phyloP scores from a whole-genome alignment of 2,888 invertebrate species.

The Cetonia aurata region DNA sequence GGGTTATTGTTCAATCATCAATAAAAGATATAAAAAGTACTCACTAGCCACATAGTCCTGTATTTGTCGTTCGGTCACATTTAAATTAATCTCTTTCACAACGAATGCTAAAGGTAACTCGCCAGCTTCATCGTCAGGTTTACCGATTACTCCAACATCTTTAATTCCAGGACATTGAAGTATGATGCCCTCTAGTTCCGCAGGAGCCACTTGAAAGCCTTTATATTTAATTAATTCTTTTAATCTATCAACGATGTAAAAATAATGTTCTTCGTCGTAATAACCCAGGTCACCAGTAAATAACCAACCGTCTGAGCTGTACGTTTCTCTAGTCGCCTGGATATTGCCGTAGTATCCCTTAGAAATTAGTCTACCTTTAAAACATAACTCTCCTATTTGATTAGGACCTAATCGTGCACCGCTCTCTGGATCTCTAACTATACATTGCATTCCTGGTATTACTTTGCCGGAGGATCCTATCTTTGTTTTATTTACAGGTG shows the following conservation, averaged over 20 bases:
- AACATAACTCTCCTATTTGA: constrained; percentile 83
- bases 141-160: constrained; percentile 86
- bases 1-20: background rate
- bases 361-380: constrained; percentile 76
- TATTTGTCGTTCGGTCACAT: constrained; percentile 66
- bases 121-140: constrained; percentile 79
- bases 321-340: constrained; percentile 72
- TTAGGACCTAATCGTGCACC: constrained; percentile 73
- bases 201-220: constrained; percentile 86
- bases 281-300: constrained; percentile 87
- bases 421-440: constrained; percentile 74
- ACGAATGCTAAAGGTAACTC: constrained; percentile 84
- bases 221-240: constrained; percentile 95
- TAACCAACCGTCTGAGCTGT: constrained; percentile 83
- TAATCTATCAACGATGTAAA: constrained; percentile 86
- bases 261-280: constrained; percentile 81
- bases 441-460: constrained; percentile 72
- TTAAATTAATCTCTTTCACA: constrained; percentile 71
- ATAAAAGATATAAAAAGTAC: constrained; percentile 11
- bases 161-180: constrained; percentile 78
- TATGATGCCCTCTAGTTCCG: constrained; percentile 85
- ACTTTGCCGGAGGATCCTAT: constrained; percentile 76
- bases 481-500: constrained; percentile 63
- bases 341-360: constrained; percentile 78
- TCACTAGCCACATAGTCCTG: constrained; percentile 67